Evolutionary conservation across 2,888 invertebrate genomes (phyloP).

Genomic region (Ptychoptera albimana): DNA sequence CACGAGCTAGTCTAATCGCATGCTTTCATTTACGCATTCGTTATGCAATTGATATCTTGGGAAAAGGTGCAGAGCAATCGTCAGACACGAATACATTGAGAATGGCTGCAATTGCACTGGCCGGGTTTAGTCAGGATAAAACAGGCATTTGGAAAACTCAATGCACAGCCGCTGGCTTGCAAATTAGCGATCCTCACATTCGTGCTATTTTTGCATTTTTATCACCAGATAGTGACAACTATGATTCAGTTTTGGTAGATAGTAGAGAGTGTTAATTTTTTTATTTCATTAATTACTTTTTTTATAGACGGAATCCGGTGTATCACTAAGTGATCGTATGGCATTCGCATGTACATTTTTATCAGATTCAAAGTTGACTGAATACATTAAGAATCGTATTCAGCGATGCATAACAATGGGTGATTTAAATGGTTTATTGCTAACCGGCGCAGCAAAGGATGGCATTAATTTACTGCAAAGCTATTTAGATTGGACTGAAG

Average conservation of each 20-base stretch:
- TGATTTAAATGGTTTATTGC: constrained; percentile 65
- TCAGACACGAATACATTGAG: constrained; percentile 25
- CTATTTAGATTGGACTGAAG: constrained; percentile 73
- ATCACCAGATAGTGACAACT: constrained; percentile 60
- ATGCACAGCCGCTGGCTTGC: constrained; percentile 52
- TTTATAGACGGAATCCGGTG: constrained; percentile 60
- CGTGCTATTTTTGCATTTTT: constrained; percentile 83
- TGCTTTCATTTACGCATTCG: constrained; percentile 78
- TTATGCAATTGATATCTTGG: constrained; percentile 71
- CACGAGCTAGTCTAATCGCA: constrained; percentile 80
- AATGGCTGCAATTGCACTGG: constrained; percentile 58
- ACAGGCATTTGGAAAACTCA: constrained; percentile 64
- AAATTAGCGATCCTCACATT: constrained; percentile 79
- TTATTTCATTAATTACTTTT: constrained; percentile 3
- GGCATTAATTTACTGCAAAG: constrained; percentile 69
- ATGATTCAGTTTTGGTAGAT: constrained; percentile 58
- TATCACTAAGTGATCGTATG: constrained; percentile 74
- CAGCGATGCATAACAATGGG: constrained; percentile 58
- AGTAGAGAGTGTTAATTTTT: not conserved
- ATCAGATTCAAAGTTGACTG: constrained; percentile 60
- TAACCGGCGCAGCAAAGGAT: constrained; percentile 64
- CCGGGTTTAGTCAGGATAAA: constrained; percentile 75
- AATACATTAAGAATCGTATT: constrained; percentile 58
- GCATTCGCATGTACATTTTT: constrained; percentile 84
- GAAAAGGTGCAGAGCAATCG: constrained; percentile 41